Conservation (phyloP, 2,113 vertebrate species). For the Physeter macrocephalus region DNA sequence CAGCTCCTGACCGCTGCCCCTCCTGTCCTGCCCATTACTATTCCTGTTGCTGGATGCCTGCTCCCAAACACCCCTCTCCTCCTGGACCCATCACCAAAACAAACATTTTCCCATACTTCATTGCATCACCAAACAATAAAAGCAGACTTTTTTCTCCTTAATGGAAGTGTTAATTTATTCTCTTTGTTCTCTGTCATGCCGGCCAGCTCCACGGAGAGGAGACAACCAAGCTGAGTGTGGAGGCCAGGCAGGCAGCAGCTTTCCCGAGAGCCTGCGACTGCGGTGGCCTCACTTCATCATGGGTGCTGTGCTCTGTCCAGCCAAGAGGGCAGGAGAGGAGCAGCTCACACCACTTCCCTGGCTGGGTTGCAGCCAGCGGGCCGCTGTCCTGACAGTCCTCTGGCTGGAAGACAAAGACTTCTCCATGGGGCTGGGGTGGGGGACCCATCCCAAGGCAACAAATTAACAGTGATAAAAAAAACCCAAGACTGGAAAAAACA, state of each 20-base stretch:
- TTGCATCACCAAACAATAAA: background rate
- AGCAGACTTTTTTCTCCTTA: background rate
- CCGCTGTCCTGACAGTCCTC: background rate
- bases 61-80: background rate
- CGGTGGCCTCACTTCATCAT: background rate
- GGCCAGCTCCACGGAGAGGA: background rate
- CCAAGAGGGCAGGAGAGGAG: background rate
- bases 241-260: background rate
- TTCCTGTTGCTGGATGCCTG: background rate
- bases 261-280: rapidly evolving
- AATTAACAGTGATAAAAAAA: background rate
- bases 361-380: background rate
- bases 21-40: no score
- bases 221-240: background rate
- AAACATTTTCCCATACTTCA: background rate
- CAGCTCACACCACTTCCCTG: rapidly evolving
- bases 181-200: background rate
- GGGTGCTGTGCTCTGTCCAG: background rate
- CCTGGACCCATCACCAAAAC: background rate
- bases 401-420: background rate
- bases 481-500: no score
- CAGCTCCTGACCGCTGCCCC: background rate
- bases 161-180: background rate
- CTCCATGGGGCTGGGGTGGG: background rate
- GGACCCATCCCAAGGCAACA: background rate